A percentile compares a stretch with the other conserved stretches of the same genome.
Conservation (phyloP, 2,113 vertebrate genomes). For the Phyllostomus discolor region DNA sequence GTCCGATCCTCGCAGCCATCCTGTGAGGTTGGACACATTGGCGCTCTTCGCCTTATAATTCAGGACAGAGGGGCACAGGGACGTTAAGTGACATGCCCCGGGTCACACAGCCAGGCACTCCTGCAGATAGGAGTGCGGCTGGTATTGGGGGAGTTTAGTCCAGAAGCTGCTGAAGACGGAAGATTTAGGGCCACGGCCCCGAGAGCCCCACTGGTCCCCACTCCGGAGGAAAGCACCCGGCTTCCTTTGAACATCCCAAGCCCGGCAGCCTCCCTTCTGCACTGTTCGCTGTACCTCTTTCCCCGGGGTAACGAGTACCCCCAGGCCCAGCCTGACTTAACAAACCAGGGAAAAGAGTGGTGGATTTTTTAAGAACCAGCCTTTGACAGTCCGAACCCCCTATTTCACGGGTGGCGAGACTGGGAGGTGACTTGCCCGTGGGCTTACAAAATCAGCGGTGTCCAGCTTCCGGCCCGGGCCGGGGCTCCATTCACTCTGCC, state of each 20-base stretch:
- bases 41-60: not conserved
- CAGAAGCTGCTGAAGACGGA: not conserved
- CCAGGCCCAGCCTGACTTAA: not conserved
- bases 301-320: fast-evolving
- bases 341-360: not conserved
- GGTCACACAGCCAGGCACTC: not conserved
- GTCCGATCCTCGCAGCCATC: fast-evolving
- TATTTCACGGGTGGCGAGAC: fast-evolving
- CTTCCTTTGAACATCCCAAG: not conserved
- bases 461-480: not conserved
- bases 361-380: not conserved
- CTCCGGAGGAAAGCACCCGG: not conserved
- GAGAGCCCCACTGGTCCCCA: not conserved
- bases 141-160: fast-evolving
- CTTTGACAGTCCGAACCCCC: no score
- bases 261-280: no score
- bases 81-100: fast-evolving
- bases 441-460: fast-evolving
- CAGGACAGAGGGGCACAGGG: not conserved
- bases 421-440: fast-evolving
- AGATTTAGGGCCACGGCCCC: no score
- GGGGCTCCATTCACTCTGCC: not conserved
- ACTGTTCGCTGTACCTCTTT: not conserved
- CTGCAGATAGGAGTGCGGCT: fast-evolving
- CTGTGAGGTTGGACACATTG: fast-evolving